Evolutionary conservation across 1,140 invertebrate genomes (phyloP).

Genomic region (Microvelia longipes): DNA sequence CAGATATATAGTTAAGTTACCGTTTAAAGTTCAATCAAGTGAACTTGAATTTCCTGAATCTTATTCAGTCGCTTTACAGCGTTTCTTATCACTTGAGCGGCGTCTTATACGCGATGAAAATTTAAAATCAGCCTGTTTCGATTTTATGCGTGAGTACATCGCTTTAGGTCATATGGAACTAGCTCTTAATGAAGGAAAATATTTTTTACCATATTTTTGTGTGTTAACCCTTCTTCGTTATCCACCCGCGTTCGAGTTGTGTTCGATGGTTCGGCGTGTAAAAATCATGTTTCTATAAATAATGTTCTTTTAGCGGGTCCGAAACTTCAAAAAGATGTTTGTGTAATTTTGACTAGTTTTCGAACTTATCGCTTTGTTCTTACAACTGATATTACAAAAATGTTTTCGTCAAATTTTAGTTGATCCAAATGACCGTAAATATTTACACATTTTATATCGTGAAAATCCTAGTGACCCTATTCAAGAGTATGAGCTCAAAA

Average conservation of each 20-base stretch:
- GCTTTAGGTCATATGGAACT: neutral
- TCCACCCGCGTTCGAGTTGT: neutral
- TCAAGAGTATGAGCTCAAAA: no score
- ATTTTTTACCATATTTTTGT: neutral
- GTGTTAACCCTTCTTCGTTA: neutral
- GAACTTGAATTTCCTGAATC: neutral
- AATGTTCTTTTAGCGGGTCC: neutral
- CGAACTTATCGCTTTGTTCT: neutral
- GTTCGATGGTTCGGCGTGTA: neutral
- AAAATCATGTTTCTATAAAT: neutral
- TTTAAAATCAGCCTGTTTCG: neutral
- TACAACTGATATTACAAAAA: neutral
- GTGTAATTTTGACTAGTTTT: neutral
- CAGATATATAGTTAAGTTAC: neutral
- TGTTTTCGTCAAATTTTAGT: neutral
- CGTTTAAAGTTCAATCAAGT: neutral
- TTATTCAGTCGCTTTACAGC: neutral
- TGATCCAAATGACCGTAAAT: neutral
- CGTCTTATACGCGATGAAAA: neutral
- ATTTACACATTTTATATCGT: neutral
- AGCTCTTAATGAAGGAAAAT: neutral
- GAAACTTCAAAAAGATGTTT: neutral
- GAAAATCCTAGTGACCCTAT: no score
- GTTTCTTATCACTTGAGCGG: neutral
- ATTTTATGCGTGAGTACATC: neutral